Conservation (phyloP, 1,140 invertebrate genomes). For the Bombus pyrosoma region DNA sequence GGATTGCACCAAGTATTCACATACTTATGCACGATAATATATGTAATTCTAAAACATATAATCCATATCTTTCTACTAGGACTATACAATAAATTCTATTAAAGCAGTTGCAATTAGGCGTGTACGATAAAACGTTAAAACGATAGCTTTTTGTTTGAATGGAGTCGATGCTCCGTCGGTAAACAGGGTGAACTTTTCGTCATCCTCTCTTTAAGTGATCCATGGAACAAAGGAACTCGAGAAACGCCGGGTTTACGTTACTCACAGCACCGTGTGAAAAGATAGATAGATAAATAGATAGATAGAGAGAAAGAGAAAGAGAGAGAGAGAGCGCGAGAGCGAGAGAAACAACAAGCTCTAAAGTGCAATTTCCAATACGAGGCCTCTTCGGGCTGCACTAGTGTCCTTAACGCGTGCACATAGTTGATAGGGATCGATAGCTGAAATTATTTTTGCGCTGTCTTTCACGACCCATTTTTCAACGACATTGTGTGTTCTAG, state of each 20-base stretch:
- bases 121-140: neutral
- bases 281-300: neutral
- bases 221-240: conserved; percentile 26
- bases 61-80: no score
- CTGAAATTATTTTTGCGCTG: conserved; percentile 49
- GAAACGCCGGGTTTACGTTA: conserved; percentile 25
- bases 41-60: no score
- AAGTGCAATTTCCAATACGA: conserved; percentile 54
- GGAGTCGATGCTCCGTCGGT: neutral
- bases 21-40: no score
- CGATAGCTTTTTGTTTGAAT: neutral
- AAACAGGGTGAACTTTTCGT: conserved; percentile 8
- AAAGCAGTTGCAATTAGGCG: neutral
- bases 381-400: conserved; percentile 34
- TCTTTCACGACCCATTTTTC: conserved; percentile 43
- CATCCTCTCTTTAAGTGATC: conserved; percentile 1
- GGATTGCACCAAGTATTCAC: no score
- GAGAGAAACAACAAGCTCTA: neutral
- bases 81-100: neutral
- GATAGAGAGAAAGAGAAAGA: neutral
- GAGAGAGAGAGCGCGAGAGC: neutral
- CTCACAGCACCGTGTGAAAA: no score
- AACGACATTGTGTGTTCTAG: neutral
- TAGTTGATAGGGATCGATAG: conserved; percentile 48
- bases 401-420: conserved; percentile 43